These are phyloP conservation scores for Blastobasis lacticolella DNA, from an alignment of 2,888 invertebrate species.

Conservation along the genomic window DNA sequence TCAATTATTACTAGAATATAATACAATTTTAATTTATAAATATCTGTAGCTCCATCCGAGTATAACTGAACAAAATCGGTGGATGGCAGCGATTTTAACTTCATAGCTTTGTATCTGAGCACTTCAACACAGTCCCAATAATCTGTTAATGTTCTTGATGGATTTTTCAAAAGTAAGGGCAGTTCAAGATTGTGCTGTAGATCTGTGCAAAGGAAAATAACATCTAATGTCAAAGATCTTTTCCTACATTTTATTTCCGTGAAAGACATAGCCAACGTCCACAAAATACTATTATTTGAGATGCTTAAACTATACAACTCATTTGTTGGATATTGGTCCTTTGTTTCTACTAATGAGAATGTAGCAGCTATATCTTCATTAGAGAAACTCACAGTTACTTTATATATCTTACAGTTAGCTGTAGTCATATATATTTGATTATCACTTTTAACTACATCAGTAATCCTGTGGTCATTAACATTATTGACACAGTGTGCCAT, in stretches of 20 bases:
- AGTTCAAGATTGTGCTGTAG: slow-evolving; percentile 24
- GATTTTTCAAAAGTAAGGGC: slow-evolving; percentile 35
- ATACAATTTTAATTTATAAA: slow-evolving; percentile 50
- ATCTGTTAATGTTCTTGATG: slow-evolving; percentile 33
- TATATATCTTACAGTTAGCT: slow-evolving; percentile 39
- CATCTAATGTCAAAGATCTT: slow-evolving; percentile 18
- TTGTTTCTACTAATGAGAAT: slow-evolving; percentile 25
- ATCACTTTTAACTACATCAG: slow-evolving; percentile 26
- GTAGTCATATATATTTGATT: slow-evolving; percentile 34
- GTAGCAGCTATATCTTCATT: slow-evolving; percentile 21
- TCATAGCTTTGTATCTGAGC: slow-evolving; percentile 41
- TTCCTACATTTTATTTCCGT: too few species aligned
- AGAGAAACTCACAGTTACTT: slow-evolving; percentile 23
- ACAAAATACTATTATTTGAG: slow-evolving; percentile 36
- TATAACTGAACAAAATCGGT: slow-evolving; percentile 34
- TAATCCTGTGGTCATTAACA: slow-evolving; percentile 50
- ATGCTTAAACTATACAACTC: slow-evolving; percentile 37
- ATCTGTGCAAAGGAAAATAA: slow-evolving; percentile 32
- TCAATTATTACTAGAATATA: slow-evolving; percentile 34
- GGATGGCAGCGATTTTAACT: slow-evolving; percentile 36
- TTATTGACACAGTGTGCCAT: slow-evolving; percentile 36
- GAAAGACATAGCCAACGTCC: slow-evolving; percentile 23
- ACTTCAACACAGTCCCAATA: slow-evolving; percentile 52
- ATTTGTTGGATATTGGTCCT: slow-evolving; percentile 30
- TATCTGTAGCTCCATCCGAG: slow-evolving; percentile 26